Evolutionary conservation across 2,113 vertebrate species (phyloP).

Genomic region (Machaerirhynchus nigripectus): DNA sequence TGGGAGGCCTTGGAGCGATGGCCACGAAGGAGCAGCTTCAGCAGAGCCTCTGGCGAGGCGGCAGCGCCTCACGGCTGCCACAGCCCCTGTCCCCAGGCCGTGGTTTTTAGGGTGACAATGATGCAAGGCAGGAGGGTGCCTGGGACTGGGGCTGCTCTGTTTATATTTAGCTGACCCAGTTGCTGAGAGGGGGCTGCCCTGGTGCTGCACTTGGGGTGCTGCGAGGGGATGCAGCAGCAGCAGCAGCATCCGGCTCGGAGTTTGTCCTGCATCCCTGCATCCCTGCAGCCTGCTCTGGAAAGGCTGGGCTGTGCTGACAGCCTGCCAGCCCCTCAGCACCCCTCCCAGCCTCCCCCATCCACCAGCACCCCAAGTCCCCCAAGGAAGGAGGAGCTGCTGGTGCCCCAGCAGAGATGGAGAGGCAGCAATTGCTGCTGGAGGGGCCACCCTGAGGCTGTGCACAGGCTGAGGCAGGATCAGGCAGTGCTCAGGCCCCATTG

Average conservation of each 20-base stretch:
- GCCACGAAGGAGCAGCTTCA: background rate
- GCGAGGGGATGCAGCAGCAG: background rate
- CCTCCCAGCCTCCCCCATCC: background rate
- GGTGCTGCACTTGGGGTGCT: background rate
- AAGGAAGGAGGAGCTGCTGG: background rate
- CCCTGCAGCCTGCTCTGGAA: background rate
- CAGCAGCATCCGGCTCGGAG: background rate
- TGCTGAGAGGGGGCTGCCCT: background rate
- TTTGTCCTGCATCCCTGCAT: background rate
- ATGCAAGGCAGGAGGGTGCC: constrained; percentile 36
- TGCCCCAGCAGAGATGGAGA: background rate
- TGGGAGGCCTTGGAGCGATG: background rate
- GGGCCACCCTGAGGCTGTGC: background rate
- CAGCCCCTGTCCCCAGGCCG: background rate
- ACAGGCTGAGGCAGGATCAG: background rate
- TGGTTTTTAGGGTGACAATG: constrained; percentile 45
- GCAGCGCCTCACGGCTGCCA: background rate
- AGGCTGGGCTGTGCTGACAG: background rate
- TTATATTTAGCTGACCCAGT: constrained; percentile 56
- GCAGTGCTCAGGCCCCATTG: background rate
- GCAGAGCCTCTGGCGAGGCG: background rate
- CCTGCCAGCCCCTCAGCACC: background rate
- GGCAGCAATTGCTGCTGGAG: background rate
- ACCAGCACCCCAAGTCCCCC: background rate
- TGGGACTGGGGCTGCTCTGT: background rate